These are phyloP conservation scores for Rhadina sibilatrix DNA, from an alignment of 2,113 vertebrate genomes.

Conservation along the genomic window DNA sequence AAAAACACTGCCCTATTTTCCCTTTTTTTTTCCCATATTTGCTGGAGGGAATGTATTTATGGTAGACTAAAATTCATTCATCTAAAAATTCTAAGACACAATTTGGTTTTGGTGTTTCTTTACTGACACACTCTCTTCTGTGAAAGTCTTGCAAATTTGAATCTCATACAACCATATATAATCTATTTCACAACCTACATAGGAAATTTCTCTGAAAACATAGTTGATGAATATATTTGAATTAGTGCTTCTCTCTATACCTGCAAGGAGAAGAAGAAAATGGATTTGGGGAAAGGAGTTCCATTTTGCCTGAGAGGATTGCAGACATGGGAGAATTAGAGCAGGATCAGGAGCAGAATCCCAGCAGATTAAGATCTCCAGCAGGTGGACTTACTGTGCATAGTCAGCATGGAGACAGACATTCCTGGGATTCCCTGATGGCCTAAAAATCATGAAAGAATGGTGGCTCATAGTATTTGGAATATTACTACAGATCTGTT, in stretches of 20 bases:
- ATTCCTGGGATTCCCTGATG: background rate
- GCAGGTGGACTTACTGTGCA: background rate
- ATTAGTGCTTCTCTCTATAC: background rate
- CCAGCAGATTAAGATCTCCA: background rate
- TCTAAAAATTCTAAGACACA: background rate
- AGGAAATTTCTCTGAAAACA: background rate
- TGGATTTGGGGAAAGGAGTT: accelerated
- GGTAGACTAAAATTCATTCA: background rate
- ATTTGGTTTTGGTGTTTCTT: background rate
- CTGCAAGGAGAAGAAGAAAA: background rate
- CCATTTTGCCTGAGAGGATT: background rate
- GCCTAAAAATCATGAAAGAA: background rate
- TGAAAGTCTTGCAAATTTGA: background rate
- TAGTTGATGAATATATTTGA: background rate
- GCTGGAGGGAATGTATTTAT: background rate
- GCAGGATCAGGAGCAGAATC: background rate
- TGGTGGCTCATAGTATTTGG: background rate
- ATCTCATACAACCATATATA: background rate
- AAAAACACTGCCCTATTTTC: accelerated
- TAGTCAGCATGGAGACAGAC: background rate
- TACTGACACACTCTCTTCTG: background rate
- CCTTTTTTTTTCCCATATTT: background rate
- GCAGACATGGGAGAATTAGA: background rate
- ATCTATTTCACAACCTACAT: background rate
- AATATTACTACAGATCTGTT: background rate